These are phyloP conservation scores for Subacronicta megacephala DNA, from an alignment of 2,888 invertebrate species.

Conservation along the genomic window DNA sequence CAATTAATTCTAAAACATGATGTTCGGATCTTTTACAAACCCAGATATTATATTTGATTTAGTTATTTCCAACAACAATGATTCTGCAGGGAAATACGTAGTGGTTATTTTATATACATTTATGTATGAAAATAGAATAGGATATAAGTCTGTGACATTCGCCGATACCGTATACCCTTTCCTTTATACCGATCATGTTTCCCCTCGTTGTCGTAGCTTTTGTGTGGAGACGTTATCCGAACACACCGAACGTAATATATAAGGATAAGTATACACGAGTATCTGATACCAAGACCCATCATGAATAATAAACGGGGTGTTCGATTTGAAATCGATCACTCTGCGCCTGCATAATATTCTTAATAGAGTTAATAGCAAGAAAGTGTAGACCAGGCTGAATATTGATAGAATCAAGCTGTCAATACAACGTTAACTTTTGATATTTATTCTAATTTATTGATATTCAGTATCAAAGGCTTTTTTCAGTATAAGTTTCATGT, in stretches of 20 bases:
- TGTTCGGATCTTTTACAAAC: constrained; percentile 2
- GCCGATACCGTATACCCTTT: constrained; percentile 43
- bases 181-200: constrained; percentile 50
- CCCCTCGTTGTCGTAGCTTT: constrained; percentile 34
- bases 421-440: neutral
- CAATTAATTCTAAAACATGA: constrained; percentile 8
- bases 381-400: constrained; percentile 8
- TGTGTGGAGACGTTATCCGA: constrained; percentile 43
- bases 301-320: constrained; percentile 65
- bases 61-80: constrained; percentile 12
- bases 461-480: neutral
- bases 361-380: constrained; percentile 7
- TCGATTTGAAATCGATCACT: constrained; percentile 63
- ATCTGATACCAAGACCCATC: constrained; percentile 62
- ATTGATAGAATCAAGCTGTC: neutral
- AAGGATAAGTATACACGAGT: constrained; percentile 51
- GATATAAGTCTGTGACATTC: constrained; percentile 35
- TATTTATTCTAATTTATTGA: neutral
- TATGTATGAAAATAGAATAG: constrained; percentile 32
- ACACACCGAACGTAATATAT: constrained; percentile 41
- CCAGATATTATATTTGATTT: constrained; percentile 25
- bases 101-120: constrained; percentile 27
- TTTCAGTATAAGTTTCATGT: neutral
- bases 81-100: constrained; percentile 12
- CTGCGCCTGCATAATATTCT: constrained; percentile 30